Percentiles rank a stretch among this genome's conserved stretches.
Evolutionary conservation across 2,888 invertebrate species (phyloP).

Genomic region (Ryuthela nishihirai): DNA sequence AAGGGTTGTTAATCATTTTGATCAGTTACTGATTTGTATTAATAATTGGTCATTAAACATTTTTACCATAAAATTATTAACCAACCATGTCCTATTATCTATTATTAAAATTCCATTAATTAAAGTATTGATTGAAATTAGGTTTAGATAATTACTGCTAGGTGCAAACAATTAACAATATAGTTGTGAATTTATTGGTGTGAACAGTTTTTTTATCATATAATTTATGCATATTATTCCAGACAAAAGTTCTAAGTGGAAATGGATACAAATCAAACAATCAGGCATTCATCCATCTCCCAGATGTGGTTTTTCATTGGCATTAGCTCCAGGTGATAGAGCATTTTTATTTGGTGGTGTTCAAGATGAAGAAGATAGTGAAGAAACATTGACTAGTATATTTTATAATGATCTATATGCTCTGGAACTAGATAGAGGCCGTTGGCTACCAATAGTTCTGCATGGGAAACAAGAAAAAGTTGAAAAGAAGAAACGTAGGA

Average conservation of each 20-base stretch:
- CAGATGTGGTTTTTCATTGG: conserved; percentile 64
- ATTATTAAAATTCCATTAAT: too few relatives aligned
- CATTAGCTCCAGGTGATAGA: conserved; percentile 60
- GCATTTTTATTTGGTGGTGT: conserved; percentile 86
- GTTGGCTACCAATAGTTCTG: conserved; percentile 64
- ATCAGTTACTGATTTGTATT: too few relatives aligned
- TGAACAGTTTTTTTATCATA: too few relatives aligned
- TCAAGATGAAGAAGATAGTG: conserved; percentile 71
- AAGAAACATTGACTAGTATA: conserved; percentile 71
- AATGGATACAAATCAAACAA: conserved; percentile 65
- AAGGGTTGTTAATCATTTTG: too few relatives aligned
- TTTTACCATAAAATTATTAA: too few relatives aligned
- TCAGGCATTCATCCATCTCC: conserved; percentile 63
- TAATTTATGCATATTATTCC: too few relatives aligned
- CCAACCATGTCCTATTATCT: too few relatives aligned
- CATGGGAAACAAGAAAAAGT: conserved; percentile 47
- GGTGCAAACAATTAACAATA: too few relatives aligned
- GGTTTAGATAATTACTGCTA: too few relatives aligned
- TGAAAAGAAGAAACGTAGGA: conserved; percentile 49
- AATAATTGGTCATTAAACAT: too few relatives aligned
- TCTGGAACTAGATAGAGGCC: conserved; percentile 68
- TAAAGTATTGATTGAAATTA: too few relatives aligned
- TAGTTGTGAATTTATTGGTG: too few relatives aligned
- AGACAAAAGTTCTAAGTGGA: conserved; percentile 69
- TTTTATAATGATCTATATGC: conserved; percentile 75